A percentile compares a stretch with the other conserved stretches of the same genome.
phyloP scores from a whole-genome alignment of 2,797 vertebrate species.

The Takifugu ocellatus region DNA sequence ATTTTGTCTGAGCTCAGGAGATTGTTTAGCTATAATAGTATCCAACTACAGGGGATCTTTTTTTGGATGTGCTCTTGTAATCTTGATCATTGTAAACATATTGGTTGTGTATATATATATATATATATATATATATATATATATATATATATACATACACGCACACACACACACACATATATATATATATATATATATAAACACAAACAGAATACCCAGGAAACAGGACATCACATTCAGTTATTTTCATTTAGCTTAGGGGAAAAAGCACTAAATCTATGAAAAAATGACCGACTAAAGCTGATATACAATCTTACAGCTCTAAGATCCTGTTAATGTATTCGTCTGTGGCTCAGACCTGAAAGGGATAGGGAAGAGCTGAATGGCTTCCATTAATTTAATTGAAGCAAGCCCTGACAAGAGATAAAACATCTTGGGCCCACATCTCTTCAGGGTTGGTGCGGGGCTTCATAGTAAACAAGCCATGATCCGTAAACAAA shows the following conservation, averaged over 20 bases:
- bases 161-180: no score
- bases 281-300: slow-evolving; percentile 78
- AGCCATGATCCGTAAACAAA: slow-evolving; percentile 87
- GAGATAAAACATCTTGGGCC: slow-evolving; percentile 96
- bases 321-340: slow-evolving; percentile 99
- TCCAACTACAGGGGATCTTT: no score
- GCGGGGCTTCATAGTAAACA: slow-evolving; percentile 89
- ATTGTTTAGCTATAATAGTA: no score
- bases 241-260: slow-evolving; percentile 83
- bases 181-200: neutral
- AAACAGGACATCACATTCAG: slow-evolving; percentile 83
- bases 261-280: slow-evolving; percentile 58
- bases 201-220: slow-evolving; percentile 47
- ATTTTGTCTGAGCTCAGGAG: no score
- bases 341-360: slow-evolving; percentile 82
- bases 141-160: no score
- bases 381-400: slow-evolving; percentile 99
- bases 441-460: slow-evolving; percentile 88
- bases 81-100: no score
- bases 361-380: slow-evolving; percentile 84
- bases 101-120: no score
- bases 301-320: slow-evolving; percentile 96
- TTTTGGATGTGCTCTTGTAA: no score
- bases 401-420: slow-evolving; percentile 96
- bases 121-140: no score